These are phyloP conservation scores for Leptinotarsa haldemani DNA, from an alignment of 2,888 invertebrate species.

Conservation along the genomic window DNA sequence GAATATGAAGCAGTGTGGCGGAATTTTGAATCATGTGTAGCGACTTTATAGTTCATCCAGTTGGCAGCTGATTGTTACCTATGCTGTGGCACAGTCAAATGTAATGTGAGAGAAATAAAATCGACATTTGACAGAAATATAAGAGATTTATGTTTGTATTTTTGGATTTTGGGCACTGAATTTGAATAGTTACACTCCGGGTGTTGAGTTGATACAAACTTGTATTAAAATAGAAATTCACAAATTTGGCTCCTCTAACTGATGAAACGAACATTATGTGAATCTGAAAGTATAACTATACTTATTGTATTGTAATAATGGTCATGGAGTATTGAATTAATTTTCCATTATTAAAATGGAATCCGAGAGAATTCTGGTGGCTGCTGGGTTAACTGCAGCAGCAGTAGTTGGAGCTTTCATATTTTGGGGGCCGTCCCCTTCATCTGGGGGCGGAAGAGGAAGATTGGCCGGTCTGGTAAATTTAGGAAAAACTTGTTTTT, in stretches of 20 bases:
- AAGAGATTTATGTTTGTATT: no score
- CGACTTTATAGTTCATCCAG: no score
- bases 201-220: neutral
- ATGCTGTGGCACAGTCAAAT: no score
- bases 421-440: conserved; percentile 81
- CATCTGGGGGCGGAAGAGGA: conserved; percentile 71
- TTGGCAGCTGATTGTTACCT: no score
- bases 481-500: conserved; percentile 91
- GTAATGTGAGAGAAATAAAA: no score
- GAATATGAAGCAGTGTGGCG: no score
- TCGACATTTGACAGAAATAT: no score
- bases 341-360: conserved; percentile 68
- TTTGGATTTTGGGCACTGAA: no score
- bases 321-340: neutral
- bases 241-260: neutral
- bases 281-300: neutral
- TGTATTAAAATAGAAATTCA: neutral
- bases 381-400: conserved; percentile 83
- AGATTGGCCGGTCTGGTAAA: conserved; percentile 89
- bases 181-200: no score
- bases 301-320: neutral
- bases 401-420: conserved; percentile 87
- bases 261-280: neutral
- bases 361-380: conserved; percentile 80
- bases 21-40: no score